Conservation (phyloP, 2,888 invertebrate genomes). For the Eilema depressum region DNA sequence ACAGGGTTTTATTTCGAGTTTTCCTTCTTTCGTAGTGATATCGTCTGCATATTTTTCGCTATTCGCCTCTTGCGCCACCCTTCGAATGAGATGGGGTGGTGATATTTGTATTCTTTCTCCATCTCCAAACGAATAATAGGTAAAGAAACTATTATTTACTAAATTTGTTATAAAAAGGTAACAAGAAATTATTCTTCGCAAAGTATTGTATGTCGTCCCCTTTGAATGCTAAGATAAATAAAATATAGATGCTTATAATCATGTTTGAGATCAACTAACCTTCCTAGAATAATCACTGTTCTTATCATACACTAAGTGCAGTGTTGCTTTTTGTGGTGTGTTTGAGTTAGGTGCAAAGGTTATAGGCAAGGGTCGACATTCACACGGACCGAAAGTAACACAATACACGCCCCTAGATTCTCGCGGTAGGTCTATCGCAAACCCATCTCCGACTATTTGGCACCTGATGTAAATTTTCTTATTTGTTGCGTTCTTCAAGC, state of each 20-base stretch:
- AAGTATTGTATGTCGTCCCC: too few relatives aligned
- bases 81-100: too few relatives aligned
- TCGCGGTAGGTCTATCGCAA: conserved; percentile 70
- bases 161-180: too few relatives aligned
- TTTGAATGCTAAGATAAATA: too few relatives aligned
- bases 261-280: conserved; percentile 54
- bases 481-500: conserved; percentile 72
- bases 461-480: conserved; percentile 74
- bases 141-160: too few relatives aligned
- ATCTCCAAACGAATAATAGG: too few relatives aligned
- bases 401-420: conserved; percentile 69
- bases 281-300: conserved; percentile 72
- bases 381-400: conserved; percentile 69
- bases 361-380: conserved; percentile 71
- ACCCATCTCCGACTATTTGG: conserved; percentile 76
- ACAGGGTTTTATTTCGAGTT: too few relatives aligned
- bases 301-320: conserved; percentile 73
- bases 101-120: too few relatives aligned
- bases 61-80: too few relatives aligned
- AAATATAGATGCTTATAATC: background rate
- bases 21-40: too few relatives aligned
- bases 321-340: conserved; percentile 64
- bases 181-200: too few relatives aligned
- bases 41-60: too few relatives aligned
- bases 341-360: conserved; percentile 66